A percentile compares a stretch with the other conserved stretches of the same genome.
phyloP scores from a whole-genome alignment of 2,797 vertebrate species.

The Myoxocephalus aenaeus region DNA sequence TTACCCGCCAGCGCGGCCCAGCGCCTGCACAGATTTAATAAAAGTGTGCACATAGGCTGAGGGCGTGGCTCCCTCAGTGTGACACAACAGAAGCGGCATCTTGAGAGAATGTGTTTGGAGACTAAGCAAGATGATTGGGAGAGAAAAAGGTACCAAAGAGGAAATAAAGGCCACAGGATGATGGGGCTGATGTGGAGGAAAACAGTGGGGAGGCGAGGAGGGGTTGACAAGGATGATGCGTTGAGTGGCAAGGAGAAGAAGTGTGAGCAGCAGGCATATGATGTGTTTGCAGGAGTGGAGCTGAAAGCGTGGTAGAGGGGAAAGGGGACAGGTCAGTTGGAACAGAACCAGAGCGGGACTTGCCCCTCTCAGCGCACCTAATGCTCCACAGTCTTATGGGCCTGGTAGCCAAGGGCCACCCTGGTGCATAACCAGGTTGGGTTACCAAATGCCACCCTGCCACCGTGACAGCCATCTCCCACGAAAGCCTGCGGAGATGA shows the following conservation, averaged over 20 bases:
- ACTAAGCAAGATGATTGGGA: slow-evolving; percentile 82
- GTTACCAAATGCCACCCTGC: slow-evolving; percentile 91
- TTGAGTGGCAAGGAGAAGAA: slow-evolving; percentile 60
- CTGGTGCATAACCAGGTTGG: slow-evolving; percentile 85
- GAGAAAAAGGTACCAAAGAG: slow-evolving; percentile 75
- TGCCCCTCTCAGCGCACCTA: slow-evolving; percentile 61
- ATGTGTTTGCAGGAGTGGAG: slow-evolving; percentile 55
- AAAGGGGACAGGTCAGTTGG: slow-evolving; percentile 59
- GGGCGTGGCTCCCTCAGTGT: slow-evolving; percentile 84
- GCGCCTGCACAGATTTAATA: slow-evolving; percentile 85
- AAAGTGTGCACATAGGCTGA: slow-evolving; percentile 87
- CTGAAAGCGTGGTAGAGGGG: slow-evolving; percentile 40
- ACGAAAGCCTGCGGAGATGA: slow-evolving; percentile 92
- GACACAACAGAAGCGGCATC: slow-evolving; percentile 77
- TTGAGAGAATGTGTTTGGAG: slow-evolving; percentile 84
- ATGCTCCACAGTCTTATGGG: slow-evolving; percentile 57
- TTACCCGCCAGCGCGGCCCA: slow-evolving; percentile 85
- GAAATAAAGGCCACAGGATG: slow-evolving; percentile 79
- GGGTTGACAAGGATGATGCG: slow-evolving; percentile 55
- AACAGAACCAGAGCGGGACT: slow-evolving; percentile 62
- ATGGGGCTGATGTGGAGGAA: slow-evolving; percentile 67
- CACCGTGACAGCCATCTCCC: slow-evolving; percentile 91
- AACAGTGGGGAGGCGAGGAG: slow-evolving; percentile 70
- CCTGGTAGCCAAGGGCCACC: slow-evolving; percentile 86
- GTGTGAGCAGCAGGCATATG: slow-evolving; percentile 60